phyloP scores from a whole-genome alignment of 2,888 invertebrate species.

The Orchesella flavescens region DNA sequence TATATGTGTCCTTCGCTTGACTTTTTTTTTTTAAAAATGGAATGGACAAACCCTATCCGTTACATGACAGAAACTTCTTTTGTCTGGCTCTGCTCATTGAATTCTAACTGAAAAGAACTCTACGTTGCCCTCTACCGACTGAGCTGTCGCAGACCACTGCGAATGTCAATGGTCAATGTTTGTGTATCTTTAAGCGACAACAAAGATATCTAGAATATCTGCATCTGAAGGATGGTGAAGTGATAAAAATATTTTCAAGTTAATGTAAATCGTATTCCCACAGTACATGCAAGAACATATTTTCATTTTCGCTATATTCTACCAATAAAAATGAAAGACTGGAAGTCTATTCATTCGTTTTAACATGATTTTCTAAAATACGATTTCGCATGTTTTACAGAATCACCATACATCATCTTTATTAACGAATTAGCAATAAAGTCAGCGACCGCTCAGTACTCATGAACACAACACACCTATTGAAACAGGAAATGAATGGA shows the following conservation, averaged over 20 bases:
- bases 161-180: constrained; percentile 13
- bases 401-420: background rate
- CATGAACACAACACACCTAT: background rate
- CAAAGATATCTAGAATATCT: background rate
- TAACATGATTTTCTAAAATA: background rate
- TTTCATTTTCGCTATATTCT: too few species aligned
- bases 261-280: background rate
- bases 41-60: constrained; percentile 43
- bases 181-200: background rate
- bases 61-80: constrained; percentile 39
- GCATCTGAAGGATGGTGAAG: background rate
- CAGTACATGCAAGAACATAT: too few species aligned
- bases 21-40: constrained; percentile 41
- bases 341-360: background rate
- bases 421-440: background rate
- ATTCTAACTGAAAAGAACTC: background rate
- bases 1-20: constrained; percentile 33
- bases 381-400: too few species aligned
- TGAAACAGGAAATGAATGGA: constrained; percentile 3
- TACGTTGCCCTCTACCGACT: background rate
- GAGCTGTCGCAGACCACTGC: background rate
- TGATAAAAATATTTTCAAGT: background rate
- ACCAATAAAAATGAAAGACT: background rate
- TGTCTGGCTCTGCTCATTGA: background rate
- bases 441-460: background rate